A percentile compares a stretch with the other conserved stretches of the same genome.
Evolutionary conservation across 2,797 vertebrate species (phyloP).

Genomic region (Leptatherina wallacei): DNA sequence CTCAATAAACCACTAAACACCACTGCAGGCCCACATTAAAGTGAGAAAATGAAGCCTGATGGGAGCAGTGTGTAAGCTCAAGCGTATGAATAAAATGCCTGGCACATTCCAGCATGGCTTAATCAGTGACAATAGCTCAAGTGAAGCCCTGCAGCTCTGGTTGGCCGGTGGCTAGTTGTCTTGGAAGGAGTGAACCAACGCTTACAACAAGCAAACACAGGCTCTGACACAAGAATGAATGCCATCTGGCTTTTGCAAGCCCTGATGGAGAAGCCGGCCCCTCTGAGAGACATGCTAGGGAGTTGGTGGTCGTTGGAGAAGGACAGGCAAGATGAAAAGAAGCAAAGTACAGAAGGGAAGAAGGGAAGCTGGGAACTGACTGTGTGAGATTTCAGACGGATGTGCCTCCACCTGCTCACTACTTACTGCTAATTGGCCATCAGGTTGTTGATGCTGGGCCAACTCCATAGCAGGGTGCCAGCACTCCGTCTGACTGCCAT

Average conservation of each 20-base stretch:
- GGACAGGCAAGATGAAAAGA: background rate
- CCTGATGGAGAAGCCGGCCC: conserved; percentile 18
- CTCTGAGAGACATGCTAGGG: conserved; percentile 16
- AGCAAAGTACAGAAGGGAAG: conserved; percentile 2
- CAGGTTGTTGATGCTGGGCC: conserved; percentile 54
- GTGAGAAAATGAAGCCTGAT: conserved; percentile 17
- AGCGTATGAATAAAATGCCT: conserved; percentile 32
- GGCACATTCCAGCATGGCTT: conserved; percentile 51
- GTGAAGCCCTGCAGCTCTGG: conserved; percentile 50
- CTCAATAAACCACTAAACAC: conserved; percentile 7
- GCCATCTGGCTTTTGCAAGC: conserved; percentile 64
- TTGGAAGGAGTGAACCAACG: conserved; percentile 41
- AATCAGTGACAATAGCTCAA: conserved; percentile 57
- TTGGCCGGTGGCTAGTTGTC: conserved; percentile 48
- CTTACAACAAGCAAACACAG: conserved; percentile 51
- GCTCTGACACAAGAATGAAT: conserved; percentile 39
- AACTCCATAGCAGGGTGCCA: conserved; percentile 53
- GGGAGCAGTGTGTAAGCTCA: conserved; percentile 9
- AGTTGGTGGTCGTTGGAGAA: conserved; percentile 16
- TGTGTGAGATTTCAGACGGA: conserved; percentile 29
- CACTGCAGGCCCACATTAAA: conserved; percentile 17
- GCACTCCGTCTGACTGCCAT: conserved; percentile 43
- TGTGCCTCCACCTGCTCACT: conserved; percentile 57
- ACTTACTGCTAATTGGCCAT: conserved; percentile 68
- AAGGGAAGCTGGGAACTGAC: conserved; percentile 14